These are phyloP conservation scores for Phylloscopus collybita DNA, from an alignment of 2,797 vertebrate species.

Conservation along the genomic window DNA sequence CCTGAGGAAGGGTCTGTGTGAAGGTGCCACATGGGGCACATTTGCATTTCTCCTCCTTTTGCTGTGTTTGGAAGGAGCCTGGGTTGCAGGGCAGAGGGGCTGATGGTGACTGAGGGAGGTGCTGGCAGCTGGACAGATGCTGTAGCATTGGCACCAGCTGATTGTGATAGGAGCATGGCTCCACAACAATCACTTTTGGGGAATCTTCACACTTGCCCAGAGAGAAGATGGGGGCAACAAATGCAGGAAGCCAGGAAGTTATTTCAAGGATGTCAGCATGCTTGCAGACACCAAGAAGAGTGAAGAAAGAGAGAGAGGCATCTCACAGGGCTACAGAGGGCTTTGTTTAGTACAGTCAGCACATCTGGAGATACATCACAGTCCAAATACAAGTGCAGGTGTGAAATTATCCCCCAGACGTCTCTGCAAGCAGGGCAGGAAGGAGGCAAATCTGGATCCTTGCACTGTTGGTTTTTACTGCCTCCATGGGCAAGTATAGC, in stretches of 20 bases:
- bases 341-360: background rate
- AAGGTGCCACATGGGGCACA: background rate
- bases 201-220: background rate
- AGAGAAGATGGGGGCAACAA: background rate
- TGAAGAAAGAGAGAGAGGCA: background rate
- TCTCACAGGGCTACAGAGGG: background rate
- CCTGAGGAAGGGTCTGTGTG: background rate
- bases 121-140: background rate
- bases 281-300: background rate
- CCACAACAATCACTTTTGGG: background rate
- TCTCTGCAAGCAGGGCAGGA: background rate
- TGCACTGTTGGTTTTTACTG: background rate
- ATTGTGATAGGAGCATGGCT: background rate
- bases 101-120: background rate
- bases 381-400: background rate
- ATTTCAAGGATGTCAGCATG: background rate
- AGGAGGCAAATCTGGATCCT: background rate
- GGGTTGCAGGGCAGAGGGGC: background rate
- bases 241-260: background rate
- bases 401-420: background rate
- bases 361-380: background rate
- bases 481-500: background rate
- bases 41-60: background rate
- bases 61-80: background rate
- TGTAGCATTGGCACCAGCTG: too few relatives aligned